Conservation (phyloP, 2,113 vertebrate genomes). For the Daphoenositta chrysoptera region DNA sequence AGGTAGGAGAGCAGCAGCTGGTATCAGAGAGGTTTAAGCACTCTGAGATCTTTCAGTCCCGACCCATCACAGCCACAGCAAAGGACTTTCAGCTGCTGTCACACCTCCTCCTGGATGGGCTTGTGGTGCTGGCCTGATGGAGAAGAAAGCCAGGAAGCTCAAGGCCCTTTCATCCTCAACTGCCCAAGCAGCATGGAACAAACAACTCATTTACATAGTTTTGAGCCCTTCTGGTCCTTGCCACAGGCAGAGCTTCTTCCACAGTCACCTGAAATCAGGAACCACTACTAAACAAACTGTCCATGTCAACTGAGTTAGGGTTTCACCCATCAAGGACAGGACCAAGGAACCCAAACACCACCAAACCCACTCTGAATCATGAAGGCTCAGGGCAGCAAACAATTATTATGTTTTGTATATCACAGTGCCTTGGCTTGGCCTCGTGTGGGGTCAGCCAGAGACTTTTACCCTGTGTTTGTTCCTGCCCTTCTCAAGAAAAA, state of each 20-base stretch:
- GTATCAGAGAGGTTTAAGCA: not conserved
- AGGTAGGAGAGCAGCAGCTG: not conserved
- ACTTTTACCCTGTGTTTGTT: not conserved
- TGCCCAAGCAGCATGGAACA: not conserved
- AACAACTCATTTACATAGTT: rapidly evolving
- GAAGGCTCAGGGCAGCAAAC: not conserved
- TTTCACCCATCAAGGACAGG: not conserved
- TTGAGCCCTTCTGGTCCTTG: not conserved
- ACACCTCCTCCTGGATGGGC: not conserved
- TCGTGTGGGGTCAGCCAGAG: not conserved
- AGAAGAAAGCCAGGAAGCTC: not conserved
- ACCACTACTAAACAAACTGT: not conserved
- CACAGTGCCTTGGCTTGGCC: not conserved
- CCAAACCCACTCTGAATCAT: not conserved
- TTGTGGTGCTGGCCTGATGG: not conserved
- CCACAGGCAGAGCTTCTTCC: not conserved
- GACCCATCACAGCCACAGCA: not conserved
- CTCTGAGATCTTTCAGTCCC: not conserved
- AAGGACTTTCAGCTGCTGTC: not conserved
- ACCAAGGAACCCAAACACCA: not conserved
- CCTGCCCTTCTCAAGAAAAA: not conserved
- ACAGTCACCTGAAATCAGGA: not conserved
- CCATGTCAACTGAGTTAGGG: rapidly evolving
- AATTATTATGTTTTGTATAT: not conserved
- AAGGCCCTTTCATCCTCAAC: not conserved